Conservation (phyloP, 1,140 invertebrate genomes). For the Drosophila sulfurigaster region DNA sequence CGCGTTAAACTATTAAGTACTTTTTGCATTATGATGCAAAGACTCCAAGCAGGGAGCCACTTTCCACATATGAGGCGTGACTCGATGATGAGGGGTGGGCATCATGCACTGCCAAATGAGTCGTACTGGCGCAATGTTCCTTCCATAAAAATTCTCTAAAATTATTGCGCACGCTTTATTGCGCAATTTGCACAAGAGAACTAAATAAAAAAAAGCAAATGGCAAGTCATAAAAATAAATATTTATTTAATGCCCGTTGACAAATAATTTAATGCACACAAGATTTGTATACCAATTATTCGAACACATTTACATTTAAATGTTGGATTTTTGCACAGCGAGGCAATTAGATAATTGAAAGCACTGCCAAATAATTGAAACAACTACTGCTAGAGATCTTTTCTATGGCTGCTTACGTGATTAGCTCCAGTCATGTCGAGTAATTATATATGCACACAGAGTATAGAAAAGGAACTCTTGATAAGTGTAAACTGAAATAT, state of each 20-base stretch:
- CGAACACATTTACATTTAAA: neutral
- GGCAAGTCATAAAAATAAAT: neutral
- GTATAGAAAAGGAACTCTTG: slow-evolving; percentile 25
- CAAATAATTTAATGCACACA: neutral
- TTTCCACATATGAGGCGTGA: slow-evolving; percentile 7
- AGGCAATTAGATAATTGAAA: neutral
- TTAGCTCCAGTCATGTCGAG: slow-evolving; percentile 33
- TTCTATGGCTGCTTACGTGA: slow-evolving; percentile 17
- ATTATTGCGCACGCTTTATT: slow-evolving; percentile 3
- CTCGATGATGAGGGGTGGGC: neutral
- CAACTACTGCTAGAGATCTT: neutral
- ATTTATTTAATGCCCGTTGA: neutral
- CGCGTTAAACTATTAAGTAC: slow-evolving; percentile 75
- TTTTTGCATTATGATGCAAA: slow-evolving; percentile 37
- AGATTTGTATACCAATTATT: neutral
- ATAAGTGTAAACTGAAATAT: slow-evolving; percentile 34
- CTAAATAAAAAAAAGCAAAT: too few species aligned
- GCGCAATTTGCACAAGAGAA: neutral
- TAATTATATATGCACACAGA: slow-evolving; percentile 25
- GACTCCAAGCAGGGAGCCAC: neutral
- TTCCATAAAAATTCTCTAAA: neutral
- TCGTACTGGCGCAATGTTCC: neutral
- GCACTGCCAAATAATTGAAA: neutral
- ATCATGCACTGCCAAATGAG: slow-evolving; percentile 16
- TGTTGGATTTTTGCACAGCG: neutral